phyloP scores from a whole-genome alignment of 2,113 vertebrate species.

The Polypterus bichir region DNA sequence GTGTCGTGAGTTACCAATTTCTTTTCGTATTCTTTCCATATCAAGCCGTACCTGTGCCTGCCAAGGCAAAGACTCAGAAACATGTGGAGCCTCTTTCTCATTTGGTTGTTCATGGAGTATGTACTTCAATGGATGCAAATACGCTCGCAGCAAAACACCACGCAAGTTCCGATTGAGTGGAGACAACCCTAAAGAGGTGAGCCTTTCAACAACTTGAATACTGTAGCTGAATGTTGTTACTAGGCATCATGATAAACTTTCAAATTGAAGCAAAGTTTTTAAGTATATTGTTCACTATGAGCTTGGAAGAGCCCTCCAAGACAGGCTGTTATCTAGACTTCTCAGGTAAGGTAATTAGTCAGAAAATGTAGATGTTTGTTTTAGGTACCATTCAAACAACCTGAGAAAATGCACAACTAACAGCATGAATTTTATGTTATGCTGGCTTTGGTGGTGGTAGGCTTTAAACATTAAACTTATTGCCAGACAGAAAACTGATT shows the following conservation, averaged over 20 bases:
- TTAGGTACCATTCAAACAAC: no score
- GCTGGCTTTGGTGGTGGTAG: no score
- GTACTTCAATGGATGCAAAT: conserved; percentile 98
- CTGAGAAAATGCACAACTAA: no score
- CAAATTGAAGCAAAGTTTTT: not conserved
- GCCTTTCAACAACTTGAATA: conserved; percentile 11
- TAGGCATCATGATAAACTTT: not conserved
- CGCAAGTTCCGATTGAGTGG: conserved; percentile 91
- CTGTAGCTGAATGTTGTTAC: not conserved
- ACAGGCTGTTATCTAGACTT: no score
- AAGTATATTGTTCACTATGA: no score
- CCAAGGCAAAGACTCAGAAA: conserved; percentile 87
- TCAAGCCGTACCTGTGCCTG: conserved; percentile 93
- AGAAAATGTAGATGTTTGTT: no score
- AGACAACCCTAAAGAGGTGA: conserved; percentile 85
- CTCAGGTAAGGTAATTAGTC: no score
- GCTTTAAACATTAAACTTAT: no score
- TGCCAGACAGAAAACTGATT: no score
- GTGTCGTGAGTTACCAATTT: no score
- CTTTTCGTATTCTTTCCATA: conserved; percentile 23
- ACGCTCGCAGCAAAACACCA: conserved; percentile 86
- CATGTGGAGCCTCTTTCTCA: conserved; percentile 90
- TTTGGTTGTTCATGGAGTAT: conserved; percentile 98
- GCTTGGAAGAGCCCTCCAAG: no score
- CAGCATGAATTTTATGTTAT: no score